phyloP scores from a whole-genome alignment of 1,140 invertebrate species.

The Cherax destructor region DNA sequence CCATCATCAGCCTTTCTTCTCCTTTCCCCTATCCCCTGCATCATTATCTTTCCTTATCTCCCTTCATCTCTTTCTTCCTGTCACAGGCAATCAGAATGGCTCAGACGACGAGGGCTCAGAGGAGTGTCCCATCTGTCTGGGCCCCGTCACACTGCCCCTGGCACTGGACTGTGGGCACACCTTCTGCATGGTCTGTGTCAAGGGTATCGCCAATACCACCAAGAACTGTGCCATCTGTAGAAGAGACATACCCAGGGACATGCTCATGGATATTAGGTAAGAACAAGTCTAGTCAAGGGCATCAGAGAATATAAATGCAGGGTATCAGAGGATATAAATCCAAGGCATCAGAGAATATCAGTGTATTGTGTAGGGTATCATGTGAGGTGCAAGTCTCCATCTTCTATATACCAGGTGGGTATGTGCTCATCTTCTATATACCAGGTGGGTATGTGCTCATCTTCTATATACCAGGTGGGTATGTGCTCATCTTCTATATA shows the following conservation, averaged over 20 bases:
- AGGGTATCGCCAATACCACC: slow-evolving; percentile 72
- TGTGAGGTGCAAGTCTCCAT: too few species aligned
- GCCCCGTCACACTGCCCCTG: slow-evolving; percentile 69
- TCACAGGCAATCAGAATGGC: slow-evolving; percentile 36
- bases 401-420: too few species aligned
- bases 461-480: too few species aligned
- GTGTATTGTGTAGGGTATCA: too few species aligned
- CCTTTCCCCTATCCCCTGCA: not conserved
- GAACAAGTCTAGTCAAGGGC: too few species aligned
- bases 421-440: too few species aligned
- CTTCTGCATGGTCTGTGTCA: slow-evolving; percentile 72
- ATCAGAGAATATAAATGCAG: too few species aligned
- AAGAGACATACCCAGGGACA: slow-evolving; percentile 69
- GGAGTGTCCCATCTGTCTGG: slow-evolving; percentile 71
- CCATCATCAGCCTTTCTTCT: not conserved
- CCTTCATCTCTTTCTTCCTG: not conserved
- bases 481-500: too few species aligned
- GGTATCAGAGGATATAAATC: too few species aligned
- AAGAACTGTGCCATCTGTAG: slow-evolving; percentile 72
- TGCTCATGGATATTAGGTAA: slow-evolving; percentile 71
- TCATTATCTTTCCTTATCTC: not conserved
- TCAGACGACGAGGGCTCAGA: slow-evolving; percentile 68
- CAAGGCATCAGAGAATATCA: too few species aligned
- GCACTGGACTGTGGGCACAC: slow-evolving; percentile 70
- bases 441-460: too few species aligned